Conservation (phyloP, 2,797 vertebrate species). For the Chiroxiphia lanceolata region DNA sequence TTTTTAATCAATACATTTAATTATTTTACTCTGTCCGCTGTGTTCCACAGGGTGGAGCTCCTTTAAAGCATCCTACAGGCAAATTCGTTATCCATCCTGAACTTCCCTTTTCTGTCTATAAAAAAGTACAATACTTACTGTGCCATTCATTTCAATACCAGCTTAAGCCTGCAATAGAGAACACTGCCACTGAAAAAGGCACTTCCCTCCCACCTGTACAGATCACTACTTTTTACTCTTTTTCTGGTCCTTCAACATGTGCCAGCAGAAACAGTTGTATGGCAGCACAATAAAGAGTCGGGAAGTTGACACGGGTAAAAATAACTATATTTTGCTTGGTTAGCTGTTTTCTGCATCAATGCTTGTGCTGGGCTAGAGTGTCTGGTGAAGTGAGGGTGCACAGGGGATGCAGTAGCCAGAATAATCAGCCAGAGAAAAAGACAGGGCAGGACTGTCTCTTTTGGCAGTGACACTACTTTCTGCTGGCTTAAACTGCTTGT, state of each 20-base stretch:
- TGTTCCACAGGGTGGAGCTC: neutral
- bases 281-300: neutral
- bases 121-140: neutral
- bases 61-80: neutral
- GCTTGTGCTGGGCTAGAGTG: neutral
- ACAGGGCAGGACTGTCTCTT: neutral
- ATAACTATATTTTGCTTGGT: neutral
- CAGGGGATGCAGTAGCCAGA: neutral
- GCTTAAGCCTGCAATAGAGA: neutral
- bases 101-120: neutral
- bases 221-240: neutral
- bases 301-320: conserved; percentile 19
- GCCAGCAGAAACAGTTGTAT: neutral
- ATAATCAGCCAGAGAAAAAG: neutral
- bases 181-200: neutral
- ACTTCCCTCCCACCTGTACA: neutral
- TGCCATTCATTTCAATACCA: neutral
- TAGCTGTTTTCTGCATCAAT: neutral
- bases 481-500: neutral
- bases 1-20: neutral
- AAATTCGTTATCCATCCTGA: neutral
- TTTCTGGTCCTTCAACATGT: neutral
- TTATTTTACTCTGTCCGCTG: neutral
- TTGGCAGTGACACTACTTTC: neutral
- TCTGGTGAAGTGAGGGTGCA: neutral